Percentiles rank a stretch among this genome's conserved stretches.
These are phyloP conservation scores for Pollenia griseotomentosa DNA, from an alignment of 2,888 invertebrate species.

Conservation along the genomic window DNA sequence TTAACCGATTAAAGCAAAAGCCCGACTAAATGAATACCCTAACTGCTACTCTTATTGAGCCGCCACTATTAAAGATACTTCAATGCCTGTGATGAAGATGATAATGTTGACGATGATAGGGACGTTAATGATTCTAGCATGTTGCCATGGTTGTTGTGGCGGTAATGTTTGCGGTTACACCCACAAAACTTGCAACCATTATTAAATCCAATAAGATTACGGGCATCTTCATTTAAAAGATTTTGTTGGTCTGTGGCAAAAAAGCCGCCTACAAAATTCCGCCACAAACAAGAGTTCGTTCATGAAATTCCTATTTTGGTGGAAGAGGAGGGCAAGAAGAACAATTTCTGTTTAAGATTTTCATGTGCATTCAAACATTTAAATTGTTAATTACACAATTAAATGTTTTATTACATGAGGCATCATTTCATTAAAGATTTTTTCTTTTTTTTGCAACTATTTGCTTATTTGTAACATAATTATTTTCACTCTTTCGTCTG, in stretches of 20 bases:
- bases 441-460: constrained; percentile 37
- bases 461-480: constrained; percentile 58
- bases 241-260: constrained; percentile 27
- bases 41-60: too few relatives aligned
- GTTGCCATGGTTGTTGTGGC: constrained; percentile 30
- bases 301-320: background rate
- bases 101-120: constrained; percentile 1
- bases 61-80: constrained; percentile 44
- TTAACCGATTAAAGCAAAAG: too few relatives aligned
- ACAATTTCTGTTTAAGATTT: constrained; percentile 9
- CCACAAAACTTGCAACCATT: constrained; percentile 48
- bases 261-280: constrained; percentile 35
- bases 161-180: constrained; percentile 65
- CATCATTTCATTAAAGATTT: constrained; percentile 51
- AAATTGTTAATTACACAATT: constrained; percentile 59
- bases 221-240: constrained; percentile 47
- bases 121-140: constrained; percentile 47
- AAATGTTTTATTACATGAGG: constrained; percentile 55
- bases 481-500: constrained; percentile 9
- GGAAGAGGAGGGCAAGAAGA: background rate
- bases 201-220: constrained; percentile 61
- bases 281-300: constrained; percentile 14
- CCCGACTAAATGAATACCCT: too few relatives aligned
- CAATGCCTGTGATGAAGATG: constrained; percentile 11
- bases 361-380: constrained; percentile 38